A percentile compares a stretch with the other conserved stretches of the same genome.
These are phyloP conservation scores for Pteria penguin DNA, from an alignment of 2,888 invertebrate species.

Conservation along the genomic window DNA sequence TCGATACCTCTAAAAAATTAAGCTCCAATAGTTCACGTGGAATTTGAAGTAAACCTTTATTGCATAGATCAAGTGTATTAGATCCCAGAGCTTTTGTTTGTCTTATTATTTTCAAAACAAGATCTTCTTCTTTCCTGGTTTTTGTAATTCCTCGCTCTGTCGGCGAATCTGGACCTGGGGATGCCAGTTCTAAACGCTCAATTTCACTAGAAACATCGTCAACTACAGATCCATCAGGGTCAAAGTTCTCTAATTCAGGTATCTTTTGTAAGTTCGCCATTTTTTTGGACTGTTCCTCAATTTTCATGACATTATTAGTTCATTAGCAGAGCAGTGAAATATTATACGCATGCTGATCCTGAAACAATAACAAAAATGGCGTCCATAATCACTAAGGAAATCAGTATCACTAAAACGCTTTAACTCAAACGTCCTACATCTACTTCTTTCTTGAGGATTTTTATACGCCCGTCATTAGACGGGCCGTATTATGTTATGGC, in stretches of 20 bases:
- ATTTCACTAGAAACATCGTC: conserved; percentile 64
- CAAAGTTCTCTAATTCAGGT: conserved; percentile 1
- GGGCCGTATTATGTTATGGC: no score
- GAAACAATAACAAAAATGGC: conserved; percentile 59
- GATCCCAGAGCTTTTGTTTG: conserved; percentile 61
- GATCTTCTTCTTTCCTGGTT: conserved; percentile 61
- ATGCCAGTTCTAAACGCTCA: conserved; percentile 52
- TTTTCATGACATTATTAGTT: conserved; percentile 19
- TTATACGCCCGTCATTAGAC: no score
- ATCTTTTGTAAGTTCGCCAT: conserved; percentile 24
- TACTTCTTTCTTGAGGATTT: no score
- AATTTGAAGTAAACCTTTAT: conserved; percentile 64
- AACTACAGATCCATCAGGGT: conserved; percentile 18
- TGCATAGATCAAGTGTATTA: conserved; percentile 70
- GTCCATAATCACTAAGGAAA: conserved; percentile 63
- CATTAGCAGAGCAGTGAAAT: background rate
- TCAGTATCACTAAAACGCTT: conserved; percentile 32
- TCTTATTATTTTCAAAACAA: conserved; percentile 61
- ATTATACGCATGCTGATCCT: conserved; percentile 26
- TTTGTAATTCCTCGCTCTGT: conserved; percentile 64
- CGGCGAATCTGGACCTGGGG: conserved; percentile 55
- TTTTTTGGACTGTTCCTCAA: background rate
- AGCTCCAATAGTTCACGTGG: conserved; percentile 72
- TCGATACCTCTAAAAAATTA: conserved; percentile 69
- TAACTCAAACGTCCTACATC: no score